Conservation (phyloP, 2,113 vertebrate species). For the Bettongia penicillata region DNA sequence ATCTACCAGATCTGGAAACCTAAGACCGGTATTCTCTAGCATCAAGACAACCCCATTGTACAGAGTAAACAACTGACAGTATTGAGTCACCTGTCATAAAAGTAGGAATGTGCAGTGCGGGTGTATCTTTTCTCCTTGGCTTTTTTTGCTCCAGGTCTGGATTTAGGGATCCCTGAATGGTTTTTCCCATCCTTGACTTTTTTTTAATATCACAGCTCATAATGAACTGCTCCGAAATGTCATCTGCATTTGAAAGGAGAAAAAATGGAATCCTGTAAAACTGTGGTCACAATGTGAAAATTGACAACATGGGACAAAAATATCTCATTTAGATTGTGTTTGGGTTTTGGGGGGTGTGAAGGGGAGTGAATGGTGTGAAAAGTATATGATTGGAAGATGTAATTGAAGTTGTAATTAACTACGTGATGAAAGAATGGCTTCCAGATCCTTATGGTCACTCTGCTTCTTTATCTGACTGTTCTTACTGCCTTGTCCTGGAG, state of each 20-base stretch:
- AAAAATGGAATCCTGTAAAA: not conserved
- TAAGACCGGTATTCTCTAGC: rapidly evolving
- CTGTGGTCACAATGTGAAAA: not conserved
- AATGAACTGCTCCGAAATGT: constrained; percentile 86
- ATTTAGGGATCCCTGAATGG: constrained; percentile 73
- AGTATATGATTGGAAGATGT: not conserved
- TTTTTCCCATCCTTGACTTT: constrained; percentile 80
- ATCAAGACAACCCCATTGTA: rapidly evolving
- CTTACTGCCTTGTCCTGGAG: not conserved
- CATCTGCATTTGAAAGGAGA: constrained; percentile 75
- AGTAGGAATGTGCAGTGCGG: constrained; percentile 87
- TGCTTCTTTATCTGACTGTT: not conserved
- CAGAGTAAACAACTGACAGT: not conserved
- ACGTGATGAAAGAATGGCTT: not conserved
- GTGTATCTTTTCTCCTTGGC: constrained; percentile 94
- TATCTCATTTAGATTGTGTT: not conserved
- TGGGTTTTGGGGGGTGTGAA: not conserved
- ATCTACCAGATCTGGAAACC: not conserved
- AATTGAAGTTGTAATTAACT: not conserved
- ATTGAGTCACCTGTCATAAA: constrained; percentile 87
- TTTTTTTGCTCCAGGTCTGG: constrained; percentile 89
- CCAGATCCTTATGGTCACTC: not conserved
- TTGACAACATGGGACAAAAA: not conserved
- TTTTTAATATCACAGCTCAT: constrained; percentile 86
- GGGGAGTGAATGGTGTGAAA: not conserved